These are phyloP conservation scores for Apotomis turbidana DNA, from an alignment of 2,888 invertebrate species.

Conservation along the genomic window DNA sequence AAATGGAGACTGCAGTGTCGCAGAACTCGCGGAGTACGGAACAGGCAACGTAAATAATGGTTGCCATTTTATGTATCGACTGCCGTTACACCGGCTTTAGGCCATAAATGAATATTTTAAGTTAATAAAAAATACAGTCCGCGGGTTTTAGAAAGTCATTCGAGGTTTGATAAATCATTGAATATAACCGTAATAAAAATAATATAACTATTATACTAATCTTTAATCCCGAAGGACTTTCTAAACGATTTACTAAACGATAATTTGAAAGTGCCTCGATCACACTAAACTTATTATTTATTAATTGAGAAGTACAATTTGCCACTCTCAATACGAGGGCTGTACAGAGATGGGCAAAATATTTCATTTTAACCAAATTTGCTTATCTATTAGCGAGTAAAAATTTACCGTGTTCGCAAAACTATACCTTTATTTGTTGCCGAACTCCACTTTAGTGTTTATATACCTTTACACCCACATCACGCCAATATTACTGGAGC, in stretches of 20 bases:
- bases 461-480: too few species aligned
- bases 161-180: neutral
- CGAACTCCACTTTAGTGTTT: too few species aligned
- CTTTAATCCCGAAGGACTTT: neutral
- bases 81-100: slow-evolving; percentile 9
- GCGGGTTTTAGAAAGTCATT: slow-evolving; percentile 16
- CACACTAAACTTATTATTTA: neutral
- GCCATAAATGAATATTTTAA: slow-evolving; percentile 2
- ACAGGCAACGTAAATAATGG: neutral
- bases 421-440: too few species aligned
- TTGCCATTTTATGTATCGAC: slow-evolving; percentile 33
- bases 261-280: neutral
- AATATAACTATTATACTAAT: neutral
- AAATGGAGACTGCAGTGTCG: slow-evolving; percentile 12
- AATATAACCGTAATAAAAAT: neutral
- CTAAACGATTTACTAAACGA: neutral
- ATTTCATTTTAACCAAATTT: too few species aligned
- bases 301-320: neutral
- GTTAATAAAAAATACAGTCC: neutral
- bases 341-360: neutral
- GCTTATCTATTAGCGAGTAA: too few species aligned
- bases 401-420: too few species aligned
- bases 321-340: slow-evolving; percentile 1
- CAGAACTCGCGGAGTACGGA: neutral
- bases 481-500: too few species aligned